Conservation (phyloP, 2,113 vertebrate species). For the Gavia stellata region DNA sequence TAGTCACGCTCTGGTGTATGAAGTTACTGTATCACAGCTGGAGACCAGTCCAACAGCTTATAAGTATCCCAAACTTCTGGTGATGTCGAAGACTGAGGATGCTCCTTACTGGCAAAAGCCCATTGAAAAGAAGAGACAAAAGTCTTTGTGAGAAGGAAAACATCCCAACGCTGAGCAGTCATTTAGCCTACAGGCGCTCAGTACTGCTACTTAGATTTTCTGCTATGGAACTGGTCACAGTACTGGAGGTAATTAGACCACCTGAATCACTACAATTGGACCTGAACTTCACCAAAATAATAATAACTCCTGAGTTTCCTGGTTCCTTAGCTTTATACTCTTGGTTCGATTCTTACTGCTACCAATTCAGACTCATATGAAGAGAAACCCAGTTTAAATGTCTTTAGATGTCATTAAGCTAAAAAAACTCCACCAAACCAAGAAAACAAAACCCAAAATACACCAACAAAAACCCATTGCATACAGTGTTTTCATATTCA, state of each 20-base stretch:
- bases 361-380: background rate
- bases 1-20: background rate
- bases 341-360: background rate
- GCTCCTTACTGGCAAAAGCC: background rate
- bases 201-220: background rate
- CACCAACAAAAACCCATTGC: background rate
- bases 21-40: background rate
- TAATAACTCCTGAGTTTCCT: background rate
- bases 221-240: background rate
- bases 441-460: background rate
- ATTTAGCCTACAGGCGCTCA: background rate
- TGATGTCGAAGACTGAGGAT: background rate
- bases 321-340: background rate
- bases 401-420: background rate
- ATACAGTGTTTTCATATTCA: background rate
- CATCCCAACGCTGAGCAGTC: background rate
- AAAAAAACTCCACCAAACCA: background rate
- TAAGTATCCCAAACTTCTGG: background rate
- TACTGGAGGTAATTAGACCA: background rate
- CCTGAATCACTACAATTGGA: background rate
- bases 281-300: background rate
- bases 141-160: background rate
- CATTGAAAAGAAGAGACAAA: background rate
- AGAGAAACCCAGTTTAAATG: background rate
- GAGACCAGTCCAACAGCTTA: background rate